Conservation (phyloP, 2,888 invertebrate genomes). For the Ferrisia virgata region DNA sequence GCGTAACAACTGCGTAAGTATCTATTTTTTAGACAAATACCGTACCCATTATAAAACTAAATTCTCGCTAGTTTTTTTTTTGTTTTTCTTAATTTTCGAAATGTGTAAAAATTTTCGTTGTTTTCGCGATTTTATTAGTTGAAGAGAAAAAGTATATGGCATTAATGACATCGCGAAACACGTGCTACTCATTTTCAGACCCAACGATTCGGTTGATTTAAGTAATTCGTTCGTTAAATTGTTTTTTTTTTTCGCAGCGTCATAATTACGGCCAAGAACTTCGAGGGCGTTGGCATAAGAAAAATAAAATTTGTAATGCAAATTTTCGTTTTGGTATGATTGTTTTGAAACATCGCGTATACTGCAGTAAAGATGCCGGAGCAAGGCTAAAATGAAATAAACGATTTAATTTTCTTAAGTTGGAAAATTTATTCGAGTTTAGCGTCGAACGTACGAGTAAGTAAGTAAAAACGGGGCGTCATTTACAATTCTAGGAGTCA, state of each 20-base stretch:
- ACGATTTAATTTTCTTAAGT: conserved; percentile 22
- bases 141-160: neutral
- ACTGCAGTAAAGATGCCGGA: neutral
- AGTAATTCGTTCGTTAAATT: neutral
- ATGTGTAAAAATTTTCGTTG: neutral
- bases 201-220: neutral
- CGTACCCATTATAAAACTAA: neutral
- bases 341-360: neutral
- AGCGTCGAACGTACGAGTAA: neutral
- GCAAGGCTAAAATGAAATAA: neutral
- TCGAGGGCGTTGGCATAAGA: neutral
- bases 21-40: neutral
- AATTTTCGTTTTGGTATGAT: conserved; percentile 8
- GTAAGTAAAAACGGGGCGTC: neutral
- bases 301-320: conserved; percentile 20
- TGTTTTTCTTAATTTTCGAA: neutral
- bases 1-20: too few relatives aligned
- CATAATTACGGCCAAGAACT: neutral
- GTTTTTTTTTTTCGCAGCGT: neutral
- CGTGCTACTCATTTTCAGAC: conserved; percentile 5
- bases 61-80: neutral
- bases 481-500: conserved; percentile 6
- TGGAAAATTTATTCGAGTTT: conserved; percentile 8
- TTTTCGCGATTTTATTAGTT: neutral
- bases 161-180: neutral